Evolutionary conservation across 1,140 invertebrate genomes (phyloP).

Genomic region (Bombus sibiricus): DNA sequence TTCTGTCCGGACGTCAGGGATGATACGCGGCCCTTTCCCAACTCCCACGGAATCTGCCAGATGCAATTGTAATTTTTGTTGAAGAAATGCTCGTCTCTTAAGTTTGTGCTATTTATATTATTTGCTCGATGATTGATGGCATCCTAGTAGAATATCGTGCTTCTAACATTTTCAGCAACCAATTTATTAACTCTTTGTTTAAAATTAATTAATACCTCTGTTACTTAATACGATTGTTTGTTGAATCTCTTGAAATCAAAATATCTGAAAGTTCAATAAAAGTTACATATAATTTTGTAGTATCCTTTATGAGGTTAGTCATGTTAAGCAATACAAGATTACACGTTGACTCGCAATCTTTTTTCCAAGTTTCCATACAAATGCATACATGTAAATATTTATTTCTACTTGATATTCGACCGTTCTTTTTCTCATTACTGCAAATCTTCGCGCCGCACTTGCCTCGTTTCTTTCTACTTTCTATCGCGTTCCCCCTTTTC

Average conservation of each 20-base stretch:
- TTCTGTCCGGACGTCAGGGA: slow-evolving; percentile 1
- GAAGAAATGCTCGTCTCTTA: neutral
- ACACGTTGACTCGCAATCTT: no score
- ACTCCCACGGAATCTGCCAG: neutral
- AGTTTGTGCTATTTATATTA: neutral
- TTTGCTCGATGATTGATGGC: neutral
- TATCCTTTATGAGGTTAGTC: no score
- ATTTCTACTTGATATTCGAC: neutral
- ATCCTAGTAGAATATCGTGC: neutral
- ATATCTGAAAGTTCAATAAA: no score
- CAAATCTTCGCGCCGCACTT: neutral
- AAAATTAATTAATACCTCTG: no score
- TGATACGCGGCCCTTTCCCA: neutral
- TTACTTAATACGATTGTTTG: no score
- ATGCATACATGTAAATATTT: no score
- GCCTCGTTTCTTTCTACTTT: neutral
- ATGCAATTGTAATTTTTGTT: neutral
- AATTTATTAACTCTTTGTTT: neutral
- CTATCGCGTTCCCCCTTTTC: neutral
- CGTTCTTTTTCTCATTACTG: neutral
- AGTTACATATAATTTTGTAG: no score
- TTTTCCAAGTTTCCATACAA: no score
- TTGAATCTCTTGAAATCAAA: no score
- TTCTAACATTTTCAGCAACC: neutral
- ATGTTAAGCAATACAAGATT: no score